Conservation (phyloP, 1,140 invertebrate genomes). For the Zaprionus inermis region DNA sequence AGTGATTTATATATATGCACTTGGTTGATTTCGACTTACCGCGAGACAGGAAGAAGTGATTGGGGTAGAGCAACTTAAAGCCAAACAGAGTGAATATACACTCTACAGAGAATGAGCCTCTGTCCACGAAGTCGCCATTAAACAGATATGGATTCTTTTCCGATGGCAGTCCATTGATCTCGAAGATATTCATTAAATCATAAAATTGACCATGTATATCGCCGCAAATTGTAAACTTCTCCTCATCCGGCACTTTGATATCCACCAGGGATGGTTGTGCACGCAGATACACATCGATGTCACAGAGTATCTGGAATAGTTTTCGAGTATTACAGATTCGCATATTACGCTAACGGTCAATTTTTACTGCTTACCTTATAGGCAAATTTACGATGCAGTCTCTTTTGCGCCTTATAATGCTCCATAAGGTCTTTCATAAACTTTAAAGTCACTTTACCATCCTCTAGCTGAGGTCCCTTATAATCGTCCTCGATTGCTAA, state of each 20-base stretch:
- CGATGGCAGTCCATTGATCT: constrained; percentile 97
- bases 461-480: constrained; percentile 94
- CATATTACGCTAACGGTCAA: not conserved
- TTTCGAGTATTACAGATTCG: not conserved
- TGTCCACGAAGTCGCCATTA: constrained; percentile 96
- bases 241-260: constrained; percentile 92
- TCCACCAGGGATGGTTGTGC: constrained; percentile 95
- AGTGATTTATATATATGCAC: not conserved
- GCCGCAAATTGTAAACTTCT: constrained; percentile 99
- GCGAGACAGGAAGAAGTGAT: constrained; percentile 99
- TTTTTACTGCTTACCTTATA: constrained; percentile 90
- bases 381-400: constrained; percentile 98
- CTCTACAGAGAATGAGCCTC: constrained; percentile 99
- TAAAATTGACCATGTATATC: constrained; percentile 99
- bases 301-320: constrained; percentile 93
- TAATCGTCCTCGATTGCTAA: constrained; percentile 97
- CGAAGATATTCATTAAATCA: constrained; percentile 99
- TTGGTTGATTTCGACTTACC: constrained; percentile 86
- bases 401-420: constrained; percentile 96
- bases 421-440: constrained; percentile 95
- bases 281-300: constrained; percentile 94
- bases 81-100: constrained; percentile 99
- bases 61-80: constrained; percentile 98
- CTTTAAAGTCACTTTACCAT: constrained; percentile 93
- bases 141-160: constrained; percentile 95